Conservation (phyloP, 2,113 vertebrate genomes). For the Paracanthobrama guichenoti region DNA sequence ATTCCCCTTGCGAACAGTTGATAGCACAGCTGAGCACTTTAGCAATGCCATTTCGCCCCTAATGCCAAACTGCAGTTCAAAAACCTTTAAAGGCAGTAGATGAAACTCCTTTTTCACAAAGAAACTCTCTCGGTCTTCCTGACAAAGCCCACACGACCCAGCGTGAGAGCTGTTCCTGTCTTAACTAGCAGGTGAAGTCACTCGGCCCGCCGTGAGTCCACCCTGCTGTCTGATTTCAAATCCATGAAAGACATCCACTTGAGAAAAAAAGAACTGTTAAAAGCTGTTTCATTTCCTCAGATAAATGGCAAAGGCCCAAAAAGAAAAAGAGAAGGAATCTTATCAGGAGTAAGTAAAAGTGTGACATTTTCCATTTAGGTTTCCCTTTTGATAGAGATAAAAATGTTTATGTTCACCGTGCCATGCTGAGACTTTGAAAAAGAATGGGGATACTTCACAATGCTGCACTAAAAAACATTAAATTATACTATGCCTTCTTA, state of each 20-base stretch:
- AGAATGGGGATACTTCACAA: background rate
- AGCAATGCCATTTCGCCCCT: conserved; percentile 23
- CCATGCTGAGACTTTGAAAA: conserved; percentile 3
- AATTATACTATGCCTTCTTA: background rate
- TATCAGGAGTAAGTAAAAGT: conserved; percentile 67
- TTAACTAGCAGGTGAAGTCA: conserved; percentile 43
- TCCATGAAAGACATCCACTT: conserved; percentile 71
- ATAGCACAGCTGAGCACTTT: conserved; percentile 25
- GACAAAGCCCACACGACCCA: conserved; percentile 34
- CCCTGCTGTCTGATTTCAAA: conserved; percentile 73
- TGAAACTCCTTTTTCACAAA: conserved; percentile 32
- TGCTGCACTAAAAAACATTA: background rate
- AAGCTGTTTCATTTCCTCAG: conserved; percentile 73
- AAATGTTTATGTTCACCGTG: conserved; percentile 12
- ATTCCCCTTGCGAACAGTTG: conserved; percentile 20
- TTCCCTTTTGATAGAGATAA: conserved; percentile 68
- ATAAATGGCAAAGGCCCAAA: conserved; percentile 68
- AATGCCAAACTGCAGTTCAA: conserved; percentile 34
- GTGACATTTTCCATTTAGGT: conserved; percentile 72
- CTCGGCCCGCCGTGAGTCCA: conserved; percentile 21
- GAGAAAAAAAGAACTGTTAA: conserved; percentile 61
- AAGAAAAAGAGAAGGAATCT: conserved; percentile 61
- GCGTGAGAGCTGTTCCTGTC: conserved; percentile 26
- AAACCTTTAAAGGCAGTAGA: conserved; percentile 31
- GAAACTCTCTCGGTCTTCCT: conserved; percentile 24